Evolutionary conservation across 2,113 vertebrate species (phyloP).

Genomic region (Pyxicephalus adspersus): DNA sequence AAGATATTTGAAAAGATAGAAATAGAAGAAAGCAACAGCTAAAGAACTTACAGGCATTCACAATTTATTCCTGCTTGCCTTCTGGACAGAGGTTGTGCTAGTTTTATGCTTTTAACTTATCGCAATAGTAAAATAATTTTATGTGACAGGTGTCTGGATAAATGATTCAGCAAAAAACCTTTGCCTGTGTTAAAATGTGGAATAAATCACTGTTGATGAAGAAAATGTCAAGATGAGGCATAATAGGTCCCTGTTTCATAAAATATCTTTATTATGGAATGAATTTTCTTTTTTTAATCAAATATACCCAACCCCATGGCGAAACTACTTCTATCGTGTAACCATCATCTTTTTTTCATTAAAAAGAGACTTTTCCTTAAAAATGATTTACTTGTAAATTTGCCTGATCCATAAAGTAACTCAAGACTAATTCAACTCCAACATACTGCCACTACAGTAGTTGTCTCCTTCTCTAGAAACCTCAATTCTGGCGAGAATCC

Average conservation of each 20-base stretch:
- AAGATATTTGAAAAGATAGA: slow-evolving; percentile 34
- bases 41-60: slow-evolving; percentile 25
- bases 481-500: too few relatives aligned
- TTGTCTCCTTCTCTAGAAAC: too few relatives aligned
- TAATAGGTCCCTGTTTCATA: neutral
- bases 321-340: too few relatives aligned
- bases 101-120: slow-evolving; percentile 47
- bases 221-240: slow-evolving; percentile 7
- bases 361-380: too few relatives aligned
- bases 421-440: too few relatives aligned
- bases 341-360: too few relatives aligned
- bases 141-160: slow-evolving; percentile 49
- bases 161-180: slow-evolving; percentile 43
- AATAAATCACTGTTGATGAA: slow-evolving; percentile 35
- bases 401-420: too few relatives aligned
- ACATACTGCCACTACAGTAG: too few relatives aligned
- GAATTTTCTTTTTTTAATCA: neutral
- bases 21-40: slow-evolving; percentile 7
- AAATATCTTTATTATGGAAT: neutral
- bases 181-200: slow-evolving; percentile 13
- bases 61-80: slow-evolving; percentile 36
- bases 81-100: slow-evolving; percentile 45
- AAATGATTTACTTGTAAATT: too few relatives aligned
- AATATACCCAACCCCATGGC: too few relatives aligned
- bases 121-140: slow-evolving; percentile 49